phyloP scores from a whole-genome alignment of 1,140 invertebrate genomes.

The Vollenhovia emeryi region DNA sequence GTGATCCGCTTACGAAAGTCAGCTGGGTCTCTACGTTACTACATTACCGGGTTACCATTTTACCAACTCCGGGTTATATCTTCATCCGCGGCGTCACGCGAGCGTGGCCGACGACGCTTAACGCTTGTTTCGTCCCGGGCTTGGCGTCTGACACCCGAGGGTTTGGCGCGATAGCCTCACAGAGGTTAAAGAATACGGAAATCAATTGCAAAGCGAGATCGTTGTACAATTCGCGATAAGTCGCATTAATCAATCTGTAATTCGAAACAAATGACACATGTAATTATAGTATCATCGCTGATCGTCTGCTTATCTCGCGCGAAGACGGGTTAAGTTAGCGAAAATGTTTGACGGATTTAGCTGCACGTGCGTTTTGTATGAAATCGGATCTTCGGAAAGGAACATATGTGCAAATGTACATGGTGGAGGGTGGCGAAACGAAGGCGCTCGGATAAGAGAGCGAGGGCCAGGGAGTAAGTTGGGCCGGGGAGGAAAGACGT shows the following conservation, averaged over 20 bases:
- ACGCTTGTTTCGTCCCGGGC: slow-evolving; percentile 51
- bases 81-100: slow-evolving; percentile 57
- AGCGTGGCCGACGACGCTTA: slow-evolving; percentile 53
- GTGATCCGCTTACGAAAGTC: slow-evolving; percentile 84
- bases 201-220: not conserved
- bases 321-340: not conserved
- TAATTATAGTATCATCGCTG: not conserved
- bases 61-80: slow-evolving; percentile 65
- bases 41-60: slow-evolving; percentile 77
- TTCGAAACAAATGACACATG: not conserved
- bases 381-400: slow-evolving; percentile 34
- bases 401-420: slow-evolving; percentile 34
- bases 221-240: not conserved
- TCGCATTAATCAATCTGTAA: not conserved
- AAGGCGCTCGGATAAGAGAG: not conserved
- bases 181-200: not conserved
- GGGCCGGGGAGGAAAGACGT: slow-evolving; percentile 44
- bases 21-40: slow-evolving; percentile 72
- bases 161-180: not conserved
- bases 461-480: slow-evolving; percentile 2
- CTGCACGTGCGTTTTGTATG: not conserved
- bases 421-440: slow-evolving; percentile 7
- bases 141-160: not conserved
- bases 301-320: not conserved
- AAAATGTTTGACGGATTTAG: not conserved